Conservation (phyloP, 2,888 invertebrate species). For the Hemicrepidius hirtus region DNA sequence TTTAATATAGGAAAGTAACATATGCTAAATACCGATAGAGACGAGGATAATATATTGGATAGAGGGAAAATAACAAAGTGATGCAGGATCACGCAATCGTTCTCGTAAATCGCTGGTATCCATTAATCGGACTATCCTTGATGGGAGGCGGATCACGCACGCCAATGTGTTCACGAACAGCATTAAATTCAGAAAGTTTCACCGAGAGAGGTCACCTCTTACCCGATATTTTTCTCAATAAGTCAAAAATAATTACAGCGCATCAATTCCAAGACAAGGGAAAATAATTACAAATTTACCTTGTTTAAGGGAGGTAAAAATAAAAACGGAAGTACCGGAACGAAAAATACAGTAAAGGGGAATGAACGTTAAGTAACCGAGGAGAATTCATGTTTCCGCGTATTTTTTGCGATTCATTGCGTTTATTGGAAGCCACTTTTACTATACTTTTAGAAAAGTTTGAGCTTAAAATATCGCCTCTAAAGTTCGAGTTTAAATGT, state of each 20-base stretch:
- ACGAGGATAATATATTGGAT: constrained; percentile 52
- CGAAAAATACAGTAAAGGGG: constrained; percentile 50
- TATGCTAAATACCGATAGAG: constrained; percentile 51
- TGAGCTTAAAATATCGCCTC: constrained; percentile 24
- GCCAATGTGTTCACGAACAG: constrained; percentile 44
- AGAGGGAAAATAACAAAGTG: constrained; percentile 58
- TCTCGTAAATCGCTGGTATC: constrained; percentile 60
- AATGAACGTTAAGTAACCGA: constrained; percentile 31
- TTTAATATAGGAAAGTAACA: constrained; percentile 51
- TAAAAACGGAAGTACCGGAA: constrained; percentile 55
- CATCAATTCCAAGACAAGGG: constrained; percentile 11
- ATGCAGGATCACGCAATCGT: constrained; percentile 60
- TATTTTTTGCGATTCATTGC: constrained; percentile 32
- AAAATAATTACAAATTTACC: constrained; percentile 55
- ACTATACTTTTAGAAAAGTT: constrained; percentile 14
- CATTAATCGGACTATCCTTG: constrained; percentile 59
- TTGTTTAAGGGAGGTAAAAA: constrained; percentile 55
- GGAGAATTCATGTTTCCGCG: constrained; percentile 37
- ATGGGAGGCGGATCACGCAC: constrained; percentile 60
- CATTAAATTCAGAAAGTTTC: constrained; percentile 29
- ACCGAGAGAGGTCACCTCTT: background rate
- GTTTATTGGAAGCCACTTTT: constrained; percentile 34
- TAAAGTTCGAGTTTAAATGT: background rate
- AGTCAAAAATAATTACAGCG: constrained; percentile 21
- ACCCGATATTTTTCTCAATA: constrained; percentile 15